These are phyloP conservation scores for Aegithalos caudatus DNA, from an alignment of 2,113 vertebrate species.

Conservation along the genomic window DNA sequence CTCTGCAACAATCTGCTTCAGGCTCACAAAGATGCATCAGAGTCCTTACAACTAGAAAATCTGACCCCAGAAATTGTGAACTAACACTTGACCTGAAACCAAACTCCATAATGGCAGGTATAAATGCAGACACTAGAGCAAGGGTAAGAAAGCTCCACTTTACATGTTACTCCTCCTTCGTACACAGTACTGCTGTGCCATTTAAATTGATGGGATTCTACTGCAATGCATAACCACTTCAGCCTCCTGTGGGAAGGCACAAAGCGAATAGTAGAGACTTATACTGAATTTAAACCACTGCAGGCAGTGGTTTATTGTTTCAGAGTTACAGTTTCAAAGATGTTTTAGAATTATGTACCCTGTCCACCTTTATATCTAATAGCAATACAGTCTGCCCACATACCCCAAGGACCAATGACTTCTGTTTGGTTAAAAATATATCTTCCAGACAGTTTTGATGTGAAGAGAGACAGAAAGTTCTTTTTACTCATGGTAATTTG, in stretches of 20 bases:
- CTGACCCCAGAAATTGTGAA: neutral
- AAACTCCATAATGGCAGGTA: neutral
- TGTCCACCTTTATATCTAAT: neutral
- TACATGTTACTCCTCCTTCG: accelerated
- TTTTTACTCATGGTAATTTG: neutral
- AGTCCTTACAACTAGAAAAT: neutral
- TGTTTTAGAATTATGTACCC: neutral
- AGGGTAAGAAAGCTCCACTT: neutral
- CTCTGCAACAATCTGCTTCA: neutral
- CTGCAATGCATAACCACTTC: neutral
- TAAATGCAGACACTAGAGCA: neutral
- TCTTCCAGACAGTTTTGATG: neutral
- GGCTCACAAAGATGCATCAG: neutral
- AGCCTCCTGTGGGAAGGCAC: neutral
- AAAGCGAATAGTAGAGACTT: neutral
- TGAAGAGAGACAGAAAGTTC: neutral
- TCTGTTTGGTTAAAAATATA: neutral
- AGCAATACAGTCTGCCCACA: neutral
- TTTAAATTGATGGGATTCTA: neutral
- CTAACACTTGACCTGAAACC: neutral
- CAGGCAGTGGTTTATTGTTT: neutral
- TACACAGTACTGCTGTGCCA: neutral
- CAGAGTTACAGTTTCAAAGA: neutral
- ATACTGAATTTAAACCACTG: neutral
- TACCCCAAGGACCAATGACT: neutral